Conservation (phyloP, 2,113 vertebrate species). For the Tricholaema leucomelas region DNA sequence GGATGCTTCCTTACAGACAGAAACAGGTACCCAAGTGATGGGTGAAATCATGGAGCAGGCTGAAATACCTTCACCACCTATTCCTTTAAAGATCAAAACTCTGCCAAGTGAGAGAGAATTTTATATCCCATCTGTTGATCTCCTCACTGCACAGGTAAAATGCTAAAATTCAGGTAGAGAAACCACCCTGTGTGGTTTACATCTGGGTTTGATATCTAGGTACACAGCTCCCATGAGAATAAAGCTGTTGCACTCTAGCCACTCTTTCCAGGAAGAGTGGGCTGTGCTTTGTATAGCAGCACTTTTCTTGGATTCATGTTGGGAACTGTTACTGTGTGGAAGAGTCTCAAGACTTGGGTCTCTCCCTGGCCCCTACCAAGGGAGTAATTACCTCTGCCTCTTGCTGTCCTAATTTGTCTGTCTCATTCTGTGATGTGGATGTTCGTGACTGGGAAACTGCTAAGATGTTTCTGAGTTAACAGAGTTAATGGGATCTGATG, state of each 20-base stretch:
- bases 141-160: constrained; percentile 93
- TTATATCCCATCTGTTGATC: constrained; percentile 93
- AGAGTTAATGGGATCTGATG: neutral
- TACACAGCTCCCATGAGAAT: neutral
- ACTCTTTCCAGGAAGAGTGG: neutral
- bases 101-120: constrained; percentile 80
- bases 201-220: neutral
- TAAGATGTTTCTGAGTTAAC: neutral
- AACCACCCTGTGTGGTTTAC: neutral
- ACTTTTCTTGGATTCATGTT: neutral
- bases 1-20: constrained; percentile 56
- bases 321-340: neutral
- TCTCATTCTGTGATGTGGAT: neutral
- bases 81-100: constrained; percentile 65
- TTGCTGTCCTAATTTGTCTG: neutral
- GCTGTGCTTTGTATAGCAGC: neutral
- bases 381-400: neutral
- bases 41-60: constrained; percentile 22
- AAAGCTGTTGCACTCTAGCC: neutral
- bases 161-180: neutral
- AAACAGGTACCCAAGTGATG: constrained; percentile 17
- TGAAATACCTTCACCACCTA: constrained; percentile 20
- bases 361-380: neutral
- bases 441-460: rapidly evolving
- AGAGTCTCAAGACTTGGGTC: neutral